These are phyloP conservation scores for Apoda limacodes DNA, from an alignment of 2,888 invertebrate genomes.

Conservation along the genomic window DNA sequence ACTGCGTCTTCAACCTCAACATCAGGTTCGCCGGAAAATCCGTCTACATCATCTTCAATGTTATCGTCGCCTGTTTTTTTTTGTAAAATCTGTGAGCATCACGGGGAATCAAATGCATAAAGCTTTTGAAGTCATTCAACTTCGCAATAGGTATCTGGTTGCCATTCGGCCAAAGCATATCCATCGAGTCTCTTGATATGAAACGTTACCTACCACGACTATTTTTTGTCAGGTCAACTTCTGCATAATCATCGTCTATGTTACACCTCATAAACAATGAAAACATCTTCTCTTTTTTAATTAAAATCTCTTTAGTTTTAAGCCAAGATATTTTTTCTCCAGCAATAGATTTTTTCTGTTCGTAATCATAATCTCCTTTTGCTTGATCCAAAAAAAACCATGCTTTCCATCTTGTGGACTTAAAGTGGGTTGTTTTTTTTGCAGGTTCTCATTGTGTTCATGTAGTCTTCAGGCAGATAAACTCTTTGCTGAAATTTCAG, in stretches of 20 bases:
- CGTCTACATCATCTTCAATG: no score
- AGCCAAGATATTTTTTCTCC: constrained; percentile 11
- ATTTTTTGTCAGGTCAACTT: constrained; percentile 9
- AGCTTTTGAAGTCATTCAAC: constrained; percentile 8
- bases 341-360: constrained; percentile 13
- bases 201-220: constrained; percentile 5
- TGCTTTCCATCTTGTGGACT: constrained; percentile 13
- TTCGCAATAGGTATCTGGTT: constrained; percentile 9
- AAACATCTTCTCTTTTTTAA: constrained; percentile 7
- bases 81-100: constrained; percentile 12
- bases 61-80: no score
- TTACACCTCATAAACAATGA: constrained; percentile 6
- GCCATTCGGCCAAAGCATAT: constrained; percentile 9
- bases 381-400: constrained; percentile 13
- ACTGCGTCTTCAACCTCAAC: no score
- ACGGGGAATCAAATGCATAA: constrained; percentile 9
- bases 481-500: constrained; percentile 15
- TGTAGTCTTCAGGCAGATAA: constrained; percentile 15
- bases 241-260: constrained; percentile 4
- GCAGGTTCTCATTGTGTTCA: constrained; percentile 11
- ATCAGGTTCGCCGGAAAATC: no score
- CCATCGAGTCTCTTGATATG: no score
- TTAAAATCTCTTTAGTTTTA: constrained; percentile 8
- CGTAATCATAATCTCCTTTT: constrained; percentile 8
- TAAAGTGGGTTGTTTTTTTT: constrained; percentile 16